Base-by-base conservation (phyloP, 1,140 invertebrate genomes). In the Meloidogyne floridensis region DNA sequence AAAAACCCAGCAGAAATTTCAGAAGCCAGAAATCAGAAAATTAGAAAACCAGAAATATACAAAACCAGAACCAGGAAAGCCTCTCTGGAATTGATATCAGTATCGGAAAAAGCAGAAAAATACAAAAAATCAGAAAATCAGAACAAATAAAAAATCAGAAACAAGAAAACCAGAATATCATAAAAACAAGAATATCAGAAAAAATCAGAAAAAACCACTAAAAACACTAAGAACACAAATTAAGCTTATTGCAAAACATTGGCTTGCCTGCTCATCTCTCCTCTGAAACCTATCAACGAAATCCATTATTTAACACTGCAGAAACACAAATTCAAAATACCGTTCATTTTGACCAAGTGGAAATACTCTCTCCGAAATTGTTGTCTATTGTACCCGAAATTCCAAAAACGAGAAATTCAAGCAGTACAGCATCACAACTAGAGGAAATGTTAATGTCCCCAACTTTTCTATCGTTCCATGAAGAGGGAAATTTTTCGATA, bases 401-500 rank as follows among this genome's bases (percentile, higher is more conserved):
- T 47, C n/a, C 53, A 2, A 71, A 59, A 65, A 47, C 43, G 20
- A 32, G 13, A 72, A 47, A 72, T 69, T 59, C 59, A n/a, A 32
- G 65, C 32, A 78, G 18, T 65, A 47, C 43, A 20, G 42, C 11
- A n/a, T 15, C 43, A 32, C 15, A 32, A 43, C 20, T 32, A 59
- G 53, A 69, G 9, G 20, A 70, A 15, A 65, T 65, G n/a, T 84
- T 83, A 54, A 47, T 84, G 59, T 83, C 82, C 8, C 82, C 82
- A 15, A 79, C 81, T 7, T 51, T 83, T 32, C 51, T 83, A n/a
- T 85, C 83, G 3, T 83, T 83, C n/a, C 82, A 83, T 10, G 75
- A 83, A 2, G 72, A 83, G 7, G 82, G 82, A 9, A 80, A 71
- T 15, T 83, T 83, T 65, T 72, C 82, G n/a, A 42, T 83, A 7